Conservation (phyloP, 2,113 vertebrate species). For the Tiliqua scincoides region DNA sequence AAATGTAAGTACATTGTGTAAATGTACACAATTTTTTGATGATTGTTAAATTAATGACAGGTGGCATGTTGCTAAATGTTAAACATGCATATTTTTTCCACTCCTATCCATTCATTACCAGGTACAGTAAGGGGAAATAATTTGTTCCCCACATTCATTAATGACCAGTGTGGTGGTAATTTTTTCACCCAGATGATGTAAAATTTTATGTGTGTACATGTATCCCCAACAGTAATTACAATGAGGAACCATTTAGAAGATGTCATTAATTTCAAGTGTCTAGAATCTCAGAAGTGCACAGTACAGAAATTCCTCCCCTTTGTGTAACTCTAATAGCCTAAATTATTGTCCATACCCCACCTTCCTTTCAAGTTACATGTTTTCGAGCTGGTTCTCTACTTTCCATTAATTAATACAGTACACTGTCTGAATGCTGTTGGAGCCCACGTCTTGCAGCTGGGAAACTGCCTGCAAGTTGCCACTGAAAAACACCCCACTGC, state of each 20-base stretch:
- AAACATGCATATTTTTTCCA: neutral
- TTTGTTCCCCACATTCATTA: neutral
- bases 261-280: neutral
- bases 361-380: neutral
- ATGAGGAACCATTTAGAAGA: neutral
- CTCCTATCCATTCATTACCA: neutral
- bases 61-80: too few relatives aligned
- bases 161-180: too few relatives aligned
- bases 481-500: constrained; percentile 2
- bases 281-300: neutral
- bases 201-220: too few relatives aligned
- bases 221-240: neutral
- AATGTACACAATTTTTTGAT: too few relatives aligned
- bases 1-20: too few relatives aligned
- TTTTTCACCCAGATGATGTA: neutral
- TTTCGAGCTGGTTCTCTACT: constrained; percentile 3
- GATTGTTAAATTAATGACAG: too few relatives aligned
- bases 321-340: neutral
- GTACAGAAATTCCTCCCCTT: neutral
- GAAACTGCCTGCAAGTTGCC: constrained; percentile 11
- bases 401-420: neutral
- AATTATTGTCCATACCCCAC: neutral
- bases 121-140: too few relatives aligned
- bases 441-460: neutral
- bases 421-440: neutral